phyloP scores from a whole-genome alignment of 2,888 invertebrate species.

The Furcula furcula region DNA sequence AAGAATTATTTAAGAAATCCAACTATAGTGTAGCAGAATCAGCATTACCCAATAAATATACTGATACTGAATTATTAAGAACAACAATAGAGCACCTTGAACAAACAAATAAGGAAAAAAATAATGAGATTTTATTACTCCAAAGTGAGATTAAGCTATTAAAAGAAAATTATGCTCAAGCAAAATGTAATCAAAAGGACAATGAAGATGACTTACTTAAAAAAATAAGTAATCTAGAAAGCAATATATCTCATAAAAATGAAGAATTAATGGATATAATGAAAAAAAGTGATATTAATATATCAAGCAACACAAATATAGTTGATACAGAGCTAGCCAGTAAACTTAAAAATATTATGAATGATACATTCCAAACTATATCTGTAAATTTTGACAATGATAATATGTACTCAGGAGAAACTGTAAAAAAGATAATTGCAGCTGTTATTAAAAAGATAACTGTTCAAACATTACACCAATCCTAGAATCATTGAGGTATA shows the following conservation, averaged over 20 bases:
- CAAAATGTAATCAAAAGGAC: slow-evolving; percentile 11
- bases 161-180: slow-evolving; percentile 20
- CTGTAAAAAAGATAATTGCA: slow-evolving; percentile 54
- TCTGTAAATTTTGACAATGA: slow-evolving; percentile 51
- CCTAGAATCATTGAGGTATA: no score
- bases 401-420: slow-evolving; percentile 50
- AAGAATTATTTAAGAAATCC: slow-evolving; percentile 49
- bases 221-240: slow-evolving; percentile 37
- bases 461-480: slow-evolving; percentile 46
- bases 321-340: slow-evolving; percentile 29
- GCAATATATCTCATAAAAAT: slow-evolving; percentile 27
- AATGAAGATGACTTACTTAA: slow-evolving; percentile 25
- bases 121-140: slow-evolving; percentile 36
- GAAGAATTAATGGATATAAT: slow-evolving; percentile 20
- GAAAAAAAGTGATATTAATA: slow-evolving; percentile 21
- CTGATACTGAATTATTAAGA: slow-evolving; percentile 19
- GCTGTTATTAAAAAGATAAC: slow-evolving; percentile 63
- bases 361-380: slow-evolving; percentile 62
- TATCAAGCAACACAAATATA: slow-evolving; percentile 15
- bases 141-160: slow-evolving; percentile 38
- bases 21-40: slow-evolving; percentile 8
- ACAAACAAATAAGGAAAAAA: slow-evolving; percentile 35
- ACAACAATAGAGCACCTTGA: slow-evolving; percentile 35
- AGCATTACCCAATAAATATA: slow-evolving; percentile 7
- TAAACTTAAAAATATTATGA: slow-evolving; percentile 63